A percentile compares a stretch with the other conserved stretches of the same genome.
Conservation (phyloP, 2,888 invertebrate genomes). For the Amphipoea lucens region DNA sequence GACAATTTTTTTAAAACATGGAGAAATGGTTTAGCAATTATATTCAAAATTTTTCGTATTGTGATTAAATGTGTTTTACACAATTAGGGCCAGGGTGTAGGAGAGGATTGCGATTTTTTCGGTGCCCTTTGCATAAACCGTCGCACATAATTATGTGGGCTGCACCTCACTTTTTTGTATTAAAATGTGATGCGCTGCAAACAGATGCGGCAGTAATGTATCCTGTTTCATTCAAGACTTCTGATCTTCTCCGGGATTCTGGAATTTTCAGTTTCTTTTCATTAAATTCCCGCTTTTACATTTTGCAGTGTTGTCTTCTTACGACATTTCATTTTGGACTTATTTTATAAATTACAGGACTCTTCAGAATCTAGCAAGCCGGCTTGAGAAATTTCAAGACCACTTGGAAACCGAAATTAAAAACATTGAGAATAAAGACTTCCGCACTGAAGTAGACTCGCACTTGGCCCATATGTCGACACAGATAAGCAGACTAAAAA, state of each 20-base stretch:
- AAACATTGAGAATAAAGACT: conserved; percentile 80
- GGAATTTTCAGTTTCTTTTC: not conserved
- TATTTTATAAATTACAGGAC: conserved; percentile 78
- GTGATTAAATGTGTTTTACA: not conserved
- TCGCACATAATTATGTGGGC: not conserved
- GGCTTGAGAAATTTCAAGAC: conserved; percentile 32
- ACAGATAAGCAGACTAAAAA: conserved; percentile 92
- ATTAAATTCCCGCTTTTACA: not conserved
- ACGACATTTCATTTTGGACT: not conserved
- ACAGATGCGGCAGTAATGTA: not conserved
- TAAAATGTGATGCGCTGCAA: not conserved
- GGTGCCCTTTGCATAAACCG: too few relatives aligned
- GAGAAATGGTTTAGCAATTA: too few relatives aligned
- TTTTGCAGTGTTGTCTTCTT: not conserved
- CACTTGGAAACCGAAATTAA: conserved; percentile 75
- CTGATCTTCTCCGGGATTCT: too few relatives aligned
- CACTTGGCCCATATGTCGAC: conserved; percentile 91
- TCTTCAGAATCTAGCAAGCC: conserved; percentile 84
- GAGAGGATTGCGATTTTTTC: too few relatives aligned
- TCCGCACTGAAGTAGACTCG: conserved; percentile 90
- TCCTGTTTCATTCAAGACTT: not conserved
- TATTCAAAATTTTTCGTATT: not conserved
- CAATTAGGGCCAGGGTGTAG: too few relatives aligned
- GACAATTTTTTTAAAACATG: too few relatives aligned
- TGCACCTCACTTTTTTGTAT: not conserved